Evolutionary conservation across 2,797 vertebrate species (phyloP).

Genomic region (Ptychobarbus kaznakovi): DNA sequence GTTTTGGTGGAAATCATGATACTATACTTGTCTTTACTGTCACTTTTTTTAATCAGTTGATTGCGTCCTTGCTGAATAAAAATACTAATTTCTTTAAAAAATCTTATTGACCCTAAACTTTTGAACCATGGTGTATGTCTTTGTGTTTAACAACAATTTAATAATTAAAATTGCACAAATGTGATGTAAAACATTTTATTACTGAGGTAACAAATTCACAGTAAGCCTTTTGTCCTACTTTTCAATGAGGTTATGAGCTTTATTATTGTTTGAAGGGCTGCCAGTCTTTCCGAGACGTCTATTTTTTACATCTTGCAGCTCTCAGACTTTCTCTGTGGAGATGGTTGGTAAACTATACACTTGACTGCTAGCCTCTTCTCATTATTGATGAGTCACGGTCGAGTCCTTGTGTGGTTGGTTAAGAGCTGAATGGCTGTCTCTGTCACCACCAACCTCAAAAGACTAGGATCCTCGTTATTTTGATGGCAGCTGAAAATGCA

Average conservation of each 20-base stretch:
- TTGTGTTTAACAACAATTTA: background rate
- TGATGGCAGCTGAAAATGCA: background rate
- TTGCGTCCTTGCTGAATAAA: too few species aligned
- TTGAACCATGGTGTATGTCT: background rate
- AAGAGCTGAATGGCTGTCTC: slow-evolving; percentile 38
- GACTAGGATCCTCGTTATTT: background rate
- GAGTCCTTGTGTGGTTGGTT: slow-evolving; percentile 27
- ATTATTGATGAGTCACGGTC: slow-evolving; percentile 26
- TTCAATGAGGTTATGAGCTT: background rate
- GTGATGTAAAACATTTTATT: background rate
- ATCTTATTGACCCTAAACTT: background rate
- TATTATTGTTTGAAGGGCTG: background rate
- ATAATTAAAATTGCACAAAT: background rate
- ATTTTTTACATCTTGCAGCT: background rate
- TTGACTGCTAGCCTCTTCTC: slow-evolving; percentile 22
- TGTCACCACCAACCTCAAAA: slow-evolving; percentile 11
- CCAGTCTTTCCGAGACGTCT: background rate
- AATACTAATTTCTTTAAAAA: too few species aligned
- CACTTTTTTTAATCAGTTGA: background rate
- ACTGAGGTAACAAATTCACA: background rate
- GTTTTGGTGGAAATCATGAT: background rate
- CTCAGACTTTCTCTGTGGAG: background rate
- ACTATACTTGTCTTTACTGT: background rate
- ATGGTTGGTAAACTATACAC: background rate
- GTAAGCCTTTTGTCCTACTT: background rate